Base-by-base conservation (phyloP, 1,140 invertebrate genomes). In the Agraylea sexmaculata region DNA sequence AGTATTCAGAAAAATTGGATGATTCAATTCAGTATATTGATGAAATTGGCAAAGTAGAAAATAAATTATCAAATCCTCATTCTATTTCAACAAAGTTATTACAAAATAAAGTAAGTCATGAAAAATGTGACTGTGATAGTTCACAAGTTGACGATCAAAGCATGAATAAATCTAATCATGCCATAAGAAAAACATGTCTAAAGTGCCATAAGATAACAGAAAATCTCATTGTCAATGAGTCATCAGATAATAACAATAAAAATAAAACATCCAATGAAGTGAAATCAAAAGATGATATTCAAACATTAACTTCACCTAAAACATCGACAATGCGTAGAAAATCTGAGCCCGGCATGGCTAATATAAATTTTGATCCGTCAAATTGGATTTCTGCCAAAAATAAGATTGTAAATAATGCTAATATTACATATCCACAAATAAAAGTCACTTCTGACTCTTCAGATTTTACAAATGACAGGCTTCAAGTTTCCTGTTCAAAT, bases 281-380 rank as follows among this genome's bases (percentile, higher is more conserved):
- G 25, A 40, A 42, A 21, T 68, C 65, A 6, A 68, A 61, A 52
- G 65, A 68, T 36, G 65, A 68, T 47, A 61, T 60, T 4, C 62
- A 66, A 43, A 54, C 63, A 51, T 59, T 60, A 4, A 64, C 58
- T 32, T 50, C 73, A 21, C 66, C 69, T 6, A 70, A 75, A 48
- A 66, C 73, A 45, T 61, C 66, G 4, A 75, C 68, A 40, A 79
- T 78, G 77, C 58, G 79, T 51, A 59, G 79, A 45, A 82, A 82
- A 58, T 82, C 79, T 8, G 80, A 82, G 53, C 80, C 80, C 2
- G 75, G 75, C 3, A 62, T 75, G 45, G 58, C 43, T 0, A 49
- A 63, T 45, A 49, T 45, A 10, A 45, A 49, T 10, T 45, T 49
- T 17, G 37, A 49, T 38, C 27, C 40, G 2, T 40, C 40, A 36